Evolutionary conservation across 2,888 invertebrate genomes (phyloP), one percentile per base, ranked within the genome.

Genomic region (Hymenopus coronatus): DNA sequence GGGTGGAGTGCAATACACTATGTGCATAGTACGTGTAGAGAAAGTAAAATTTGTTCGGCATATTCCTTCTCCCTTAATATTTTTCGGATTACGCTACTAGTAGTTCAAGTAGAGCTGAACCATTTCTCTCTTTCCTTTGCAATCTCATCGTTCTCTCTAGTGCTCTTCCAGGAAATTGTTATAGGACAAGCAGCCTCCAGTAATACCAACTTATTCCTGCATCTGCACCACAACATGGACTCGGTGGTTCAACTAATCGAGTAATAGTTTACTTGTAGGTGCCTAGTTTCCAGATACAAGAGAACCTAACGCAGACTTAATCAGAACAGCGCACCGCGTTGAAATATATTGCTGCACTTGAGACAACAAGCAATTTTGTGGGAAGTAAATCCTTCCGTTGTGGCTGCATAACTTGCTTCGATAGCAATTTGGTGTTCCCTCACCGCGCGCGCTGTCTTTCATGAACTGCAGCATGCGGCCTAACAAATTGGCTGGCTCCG

Each of bases 351-450:
- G 15, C 54, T 20, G 54, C 54, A 20, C 20, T 15, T 20, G 54
- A 20, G 20, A 70, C 54, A 82, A n/a, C 82, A 87, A 82, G 87
- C 82, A 87, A 82, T 87, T 82, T 87, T 12, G 82, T 70, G 87
- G 27, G 82, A 82, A 87, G 82, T 87, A 82, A 82, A 87, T 87
- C 30, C 82, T 82, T 20, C 30, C 25, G 28, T 25, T 70, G 54
- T 25, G 54, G 54, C 54, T 20, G 54, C 54, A 70, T 86, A 86
- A 70, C 70, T 81, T 86, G 82, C 33, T 87, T 87, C n/a, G 87
- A 87, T 87, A 87, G 87, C 87, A 87, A 87, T 87, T 87, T 87
- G 87, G 87, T 46, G 33, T 25, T 70, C 54, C 20, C 54, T 70
- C 54, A 70, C 15, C 54, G 20, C 25, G 20, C 20, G 15, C 54